Evolutionary conservation across 2,113 vertebrate species (phyloP), one percentile per base, ranked within the genome.

Genomic region (Jacana jacana): DNA sequence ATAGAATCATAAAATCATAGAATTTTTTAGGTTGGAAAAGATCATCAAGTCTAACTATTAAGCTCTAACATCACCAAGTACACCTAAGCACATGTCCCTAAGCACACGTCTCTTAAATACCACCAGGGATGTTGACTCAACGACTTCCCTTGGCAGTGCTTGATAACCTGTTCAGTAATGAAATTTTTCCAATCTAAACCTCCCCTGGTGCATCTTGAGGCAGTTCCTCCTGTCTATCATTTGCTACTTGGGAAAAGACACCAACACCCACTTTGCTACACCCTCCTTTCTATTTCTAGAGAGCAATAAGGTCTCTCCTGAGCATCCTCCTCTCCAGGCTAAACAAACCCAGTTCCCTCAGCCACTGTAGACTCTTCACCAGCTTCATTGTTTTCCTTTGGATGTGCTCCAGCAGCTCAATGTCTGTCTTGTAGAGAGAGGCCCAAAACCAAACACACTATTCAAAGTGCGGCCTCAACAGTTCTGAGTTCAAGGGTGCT

Each of bases 401-500:
- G 35, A 82, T 11, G 19, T 0, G 0, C 9, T 39, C 18, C 8
- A 75, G 35, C 5, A 57, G 4, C 20, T 70, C 13, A 23, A 4
- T 10, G 4, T 60, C 23, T 1, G 35, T 33, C 17, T 30, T 65
- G 6, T 5, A 75, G 8, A 25, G 13, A 78, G 9, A 5, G 6
- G 6, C 28, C 27, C 18, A 44, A 49, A 63, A 77, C 12, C 13
- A 27, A 72, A 52, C 27, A 40, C 4, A 48, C 40, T 8, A 71
- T 10, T 76, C 0, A 1, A 57, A 8, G 1, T 17, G 28, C 1
- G 2, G 10, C 4, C 25, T 57, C 64, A 93, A 2, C 52, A 77
- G 9, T n/a, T 22, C 13, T 0, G 1, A 37, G 18, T 33, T 37
- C 12, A 65, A 2, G 1, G 7, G 7, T n/a, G 1, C 61, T 1